phyloP scores from a whole-genome alignment of 2,888 invertebrate species.

The Eupithecia centaureata region DNA sequence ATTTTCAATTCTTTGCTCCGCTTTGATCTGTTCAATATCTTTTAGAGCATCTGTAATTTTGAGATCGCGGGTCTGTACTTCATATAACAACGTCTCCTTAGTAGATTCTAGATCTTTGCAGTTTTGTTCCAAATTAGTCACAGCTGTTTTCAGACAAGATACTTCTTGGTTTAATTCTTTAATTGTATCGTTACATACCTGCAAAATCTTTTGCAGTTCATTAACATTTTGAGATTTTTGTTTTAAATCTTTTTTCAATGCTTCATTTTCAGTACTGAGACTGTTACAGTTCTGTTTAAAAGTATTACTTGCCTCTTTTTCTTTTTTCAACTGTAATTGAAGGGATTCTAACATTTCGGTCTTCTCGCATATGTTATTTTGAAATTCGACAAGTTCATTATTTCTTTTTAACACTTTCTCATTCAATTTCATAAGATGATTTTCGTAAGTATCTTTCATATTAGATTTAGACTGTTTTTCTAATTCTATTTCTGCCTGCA shows the following conservation, averaged over 20 bases:
- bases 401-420: slow-evolving; percentile 73
- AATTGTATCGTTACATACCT: slow-evolving; percentile 49
- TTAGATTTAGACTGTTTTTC: slow-evolving; percentile 63
- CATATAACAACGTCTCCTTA: slow-evolving; percentile 53
- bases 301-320: slow-evolving; percentile 56
- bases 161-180: slow-evolving; percentile 57
- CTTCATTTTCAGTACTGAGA: slow-evolving; percentile 49
- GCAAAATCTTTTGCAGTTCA: slow-evolving; percentile 53
- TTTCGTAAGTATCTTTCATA: slow-evolving; percentile 68
- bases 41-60: slow-evolving; percentile 54
- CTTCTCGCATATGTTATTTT: slow-evolving; percentile 67
- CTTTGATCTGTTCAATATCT: slow-evolving; percentile 55
- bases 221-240: slow-evolving; percentile 54
- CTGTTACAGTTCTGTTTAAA: slow-evolving; percentile 55
- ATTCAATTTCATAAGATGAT: slow-evolving; percentile 69
- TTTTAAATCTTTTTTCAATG: slow-evolving; percentile 52
- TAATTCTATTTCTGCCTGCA: slow-evolving; percentile 60
- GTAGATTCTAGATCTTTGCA: slow-evolving; percentile 52
- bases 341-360: slow-evolving; percentile 67
- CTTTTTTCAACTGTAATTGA: slow-evolving; percentile 60
- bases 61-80: slow-evolving; percentile 53
- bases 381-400: slow-evolving; percentile 73
- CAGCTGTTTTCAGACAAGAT: slow-evolving; percentile 50
- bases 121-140: slow-evolving; percentile 45
- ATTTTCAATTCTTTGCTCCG: slow-evolving; percentile 52